Conservation (phyloP, 1,140 invertebrate species). For the Liolophura sinensis region DNA sequence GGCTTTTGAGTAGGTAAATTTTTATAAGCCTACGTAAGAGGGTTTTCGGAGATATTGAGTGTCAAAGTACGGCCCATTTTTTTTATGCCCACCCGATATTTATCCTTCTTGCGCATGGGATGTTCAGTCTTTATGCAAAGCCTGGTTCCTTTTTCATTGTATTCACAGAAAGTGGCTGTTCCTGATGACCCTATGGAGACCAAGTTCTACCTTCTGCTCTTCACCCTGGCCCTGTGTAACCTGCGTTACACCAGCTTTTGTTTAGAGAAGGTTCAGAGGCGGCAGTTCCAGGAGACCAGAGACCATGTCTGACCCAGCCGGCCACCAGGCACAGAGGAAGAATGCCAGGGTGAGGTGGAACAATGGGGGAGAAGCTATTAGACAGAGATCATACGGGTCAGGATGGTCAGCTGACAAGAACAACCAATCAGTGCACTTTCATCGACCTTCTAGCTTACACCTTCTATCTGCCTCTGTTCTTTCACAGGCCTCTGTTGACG, state of each 20-base stretch:
- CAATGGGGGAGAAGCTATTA: background rate
- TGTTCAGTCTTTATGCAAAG: background rate
- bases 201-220: constrained; percentile 30
- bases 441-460: constrained; percentile 69
- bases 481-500: constrained; percentile 77
- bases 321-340: no score
- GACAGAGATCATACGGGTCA: no score
- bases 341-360: constrained; percentile 5
- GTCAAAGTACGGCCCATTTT: no score
- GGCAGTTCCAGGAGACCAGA: no score
- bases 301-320: no score
- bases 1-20: no score
- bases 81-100: no score
- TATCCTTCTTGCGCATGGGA: no score
- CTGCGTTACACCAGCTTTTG: constrained; percentile 37
- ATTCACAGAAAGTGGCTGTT: constrained; percentile 21
- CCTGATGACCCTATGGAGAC: constrained; percentile 18
- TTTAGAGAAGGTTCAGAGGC: constrained; percentile 20
- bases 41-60: no score
- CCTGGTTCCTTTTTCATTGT: background rate
- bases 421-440: constrained; percentile 31
- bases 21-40: no score
- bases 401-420: background rate
- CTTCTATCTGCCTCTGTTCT: constrained; percentile 79
- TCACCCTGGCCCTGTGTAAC: constrained; percentile 31